Conservation (phyloP, 2,113 vertebrate genomes). For the Nansenia antarctica region DNA sequence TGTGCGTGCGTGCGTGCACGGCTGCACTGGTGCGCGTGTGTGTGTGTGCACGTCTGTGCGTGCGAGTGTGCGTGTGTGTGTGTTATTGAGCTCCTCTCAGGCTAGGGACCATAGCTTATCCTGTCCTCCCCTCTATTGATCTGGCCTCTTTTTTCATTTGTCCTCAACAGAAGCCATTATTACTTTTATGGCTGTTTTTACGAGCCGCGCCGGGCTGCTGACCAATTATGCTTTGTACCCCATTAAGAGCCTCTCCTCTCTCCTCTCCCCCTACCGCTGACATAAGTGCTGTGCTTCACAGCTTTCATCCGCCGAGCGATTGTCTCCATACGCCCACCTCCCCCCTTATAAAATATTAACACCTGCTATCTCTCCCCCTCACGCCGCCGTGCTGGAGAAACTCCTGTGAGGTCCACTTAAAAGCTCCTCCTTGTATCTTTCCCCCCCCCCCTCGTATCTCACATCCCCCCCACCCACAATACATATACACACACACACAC, state of each 20-base stretch:
- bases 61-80: too few relatives aligned
- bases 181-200: constrained; percentile 69
- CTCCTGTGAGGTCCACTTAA: constrained; percentile 57
- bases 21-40: too few relatives aligned
- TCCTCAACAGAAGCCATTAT: constrained; percentile 58
- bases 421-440: too few relatives aligned
- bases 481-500: too few relatives aligned
- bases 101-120: constrained; percentile 16
- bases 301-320: constrained; percentile 13
- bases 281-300: constrained; percentile 42
- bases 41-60: too few relatives aligned
- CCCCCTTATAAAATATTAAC: constrained; percentile 56
- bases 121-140: constrained; percentile 49
- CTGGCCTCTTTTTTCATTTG: constrained; percentile 54
- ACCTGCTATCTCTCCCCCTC: constrained; percentile 39
- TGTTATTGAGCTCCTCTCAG: background rate
- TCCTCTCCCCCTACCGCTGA: constrained; percentile 32
- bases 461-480: background rate
- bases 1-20: too few relatives aligned
- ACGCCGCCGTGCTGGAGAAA: constrained; percentile 19
- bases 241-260: constrained; percentile 56
- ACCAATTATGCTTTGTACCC: constrained; percentile 59
- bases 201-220: constrained; percentile 49
- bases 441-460: too few relatives aligned
- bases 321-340: constrained; percentile 15